Base-by-base conservation (phyloP, 2,113 vertebrate genomes). In the Sarotherodon lohbergeri region DNA sequence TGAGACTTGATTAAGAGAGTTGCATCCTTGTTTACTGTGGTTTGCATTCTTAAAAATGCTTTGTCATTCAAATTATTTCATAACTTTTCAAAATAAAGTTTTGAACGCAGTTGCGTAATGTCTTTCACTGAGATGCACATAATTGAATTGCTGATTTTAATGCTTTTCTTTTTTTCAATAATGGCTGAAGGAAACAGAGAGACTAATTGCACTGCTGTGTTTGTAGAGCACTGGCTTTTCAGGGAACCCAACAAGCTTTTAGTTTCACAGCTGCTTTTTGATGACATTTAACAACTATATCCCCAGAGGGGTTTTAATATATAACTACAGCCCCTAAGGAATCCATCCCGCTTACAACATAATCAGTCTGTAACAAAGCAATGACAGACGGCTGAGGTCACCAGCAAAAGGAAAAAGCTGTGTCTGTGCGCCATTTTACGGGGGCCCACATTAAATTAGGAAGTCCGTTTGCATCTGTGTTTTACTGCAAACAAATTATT, bases 341-440 rank as follows among this genome's bases (percentile, higher is more conserved):
- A 81, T 76, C 59, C 54, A 82, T 86, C 73, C 48, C 11, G 10
- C 76, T 76, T 52, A 55, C 32, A 81, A 85, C 80, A 55, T 59
- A 94, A 81, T 84, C 83, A 80, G 43, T 80, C 61, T 36, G 63
- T 82, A 89, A 91, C 81, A 89, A 88, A 86, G 61, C 83, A 78
- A 63, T 79, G 86, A 88, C 80, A 86, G 88, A 55, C 57, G 32
- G 81, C 87, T 41, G 78, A 86, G 84, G 90, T 83, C 88, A 85
- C 41, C 66, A 80, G 71, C 27, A 19, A 36, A 36, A 43, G 17
- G 39, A 41, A 59, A 78, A 79, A 39, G 84, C 85, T 29, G 2
- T 32, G 34, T 82, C 14, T 9, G 24, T 27, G 41, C 27, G 76
- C 32, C 50, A 24, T 43, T 83, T 86, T 63, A 57, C 80, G 55